Evolutionary conservation across 2,888 invertebrate species (phyloP), one percentile per base, ranked within the genome.

Genomic region (Polydrusus tereticollis): DNA sequence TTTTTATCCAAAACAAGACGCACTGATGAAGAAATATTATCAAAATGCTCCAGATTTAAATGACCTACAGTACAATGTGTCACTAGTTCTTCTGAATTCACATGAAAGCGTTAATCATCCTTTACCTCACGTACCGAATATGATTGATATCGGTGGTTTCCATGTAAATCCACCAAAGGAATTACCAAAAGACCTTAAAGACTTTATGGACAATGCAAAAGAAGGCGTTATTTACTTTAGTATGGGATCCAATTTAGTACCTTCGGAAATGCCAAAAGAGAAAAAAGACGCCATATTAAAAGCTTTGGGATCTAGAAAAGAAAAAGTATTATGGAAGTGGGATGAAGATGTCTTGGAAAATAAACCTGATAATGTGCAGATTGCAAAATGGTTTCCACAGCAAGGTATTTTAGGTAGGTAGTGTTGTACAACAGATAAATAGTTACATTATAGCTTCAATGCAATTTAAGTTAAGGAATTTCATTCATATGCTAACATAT

Each of bases 311-410:
- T 86, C 86, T 72, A 78, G 92, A 0, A 90, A 91, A 73, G 89
- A 91, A 75, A 89, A 87, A 6, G 88, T 92, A 0, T 79, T 93
- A 21, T 91, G 91, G 91, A 92, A 92, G 84, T 92, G 90, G 90
- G 91, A 92, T 77, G 88, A 88, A 0, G 86, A 88, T 26, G 65
- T 69, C 20, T 71, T 81, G 14, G 78, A 80, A 12, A 77, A 78
- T 47, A 75, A 78, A 36, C 84, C 85, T 1, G 74, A 78, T 8
- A 87, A 87, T 76, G 82, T 89, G 0, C 82, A 82, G 76, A 78
- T 85, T 12, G 75, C 74, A 3, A 80, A 78, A 41, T 83, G 83
- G 83, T 74, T 82, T 43, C 82, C 83, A 33, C 83, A 83, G 70
- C 75, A 79, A 26, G 82, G 80, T 68, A 75, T 82, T 41, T 74